Evolutionary conservation across 2,797 vertebrate species (phyloP).

Genomic region (Schizopygopsis malacanthus): DNA sequence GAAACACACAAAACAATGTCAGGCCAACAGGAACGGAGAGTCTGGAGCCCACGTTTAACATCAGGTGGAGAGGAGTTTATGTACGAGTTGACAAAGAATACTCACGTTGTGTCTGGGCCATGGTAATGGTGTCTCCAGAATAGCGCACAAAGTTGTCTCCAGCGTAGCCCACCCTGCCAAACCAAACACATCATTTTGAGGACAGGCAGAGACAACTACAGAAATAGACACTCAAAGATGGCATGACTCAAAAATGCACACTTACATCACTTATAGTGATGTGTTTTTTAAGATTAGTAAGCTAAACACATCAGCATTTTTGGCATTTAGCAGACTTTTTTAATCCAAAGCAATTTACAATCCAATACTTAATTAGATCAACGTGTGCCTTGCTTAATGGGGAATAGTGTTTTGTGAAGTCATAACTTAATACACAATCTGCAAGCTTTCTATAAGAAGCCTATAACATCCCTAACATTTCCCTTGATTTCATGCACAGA

Average conservation of each 20-base stretch:
- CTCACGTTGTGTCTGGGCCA: conserved; percentile 98
- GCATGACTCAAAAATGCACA: not conserved
- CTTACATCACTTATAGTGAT: not conserved
- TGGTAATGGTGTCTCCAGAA: conserved; percentile 91
- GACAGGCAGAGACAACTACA: not conserved
- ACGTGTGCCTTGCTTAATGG: not conserved
- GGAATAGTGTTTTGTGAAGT: not conserved
- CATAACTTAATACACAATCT: not conserved
- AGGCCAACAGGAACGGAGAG: not conserved
- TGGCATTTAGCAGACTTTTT: not conserved
- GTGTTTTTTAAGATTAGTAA: not conserved
- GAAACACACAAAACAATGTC: not conserved
- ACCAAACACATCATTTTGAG: conserved; percentile 51
- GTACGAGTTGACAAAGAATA: conserved; percentile 45
- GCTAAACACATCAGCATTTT: not conserved
- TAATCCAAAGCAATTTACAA: not conserved
- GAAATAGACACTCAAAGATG: not conserved
- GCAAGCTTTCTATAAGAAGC: not conserved
- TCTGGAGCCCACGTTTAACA: not conserved
- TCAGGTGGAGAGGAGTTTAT: not conserved
- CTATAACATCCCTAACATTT: not conserved
- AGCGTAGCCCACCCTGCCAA: conserved; percentile 91
- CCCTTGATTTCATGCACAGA: not conserved
- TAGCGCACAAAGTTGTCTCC: conserved; percentile 98
- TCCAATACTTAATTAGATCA: not conserved